phyloP scores from a whole-genome alignment of 1,140 invertebrate genomes.

The Chrysopa pallens region DNA sequence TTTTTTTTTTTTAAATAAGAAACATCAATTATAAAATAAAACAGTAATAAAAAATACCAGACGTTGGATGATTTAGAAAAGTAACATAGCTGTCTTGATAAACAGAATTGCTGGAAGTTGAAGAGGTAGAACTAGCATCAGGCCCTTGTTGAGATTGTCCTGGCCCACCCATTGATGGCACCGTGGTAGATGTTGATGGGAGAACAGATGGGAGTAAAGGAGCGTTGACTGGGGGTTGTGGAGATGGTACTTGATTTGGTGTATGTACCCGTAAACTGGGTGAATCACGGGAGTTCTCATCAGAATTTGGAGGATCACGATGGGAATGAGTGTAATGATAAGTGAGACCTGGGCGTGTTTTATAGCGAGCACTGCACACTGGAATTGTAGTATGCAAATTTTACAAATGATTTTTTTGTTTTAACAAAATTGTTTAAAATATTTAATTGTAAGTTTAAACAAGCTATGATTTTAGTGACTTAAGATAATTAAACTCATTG shows the following conservation, averaged over 20 bases:
- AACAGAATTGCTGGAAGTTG: conserved; percentile 10
- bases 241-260: conserved; percentile 19
- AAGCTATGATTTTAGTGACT: too few species aligned
- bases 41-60: conserved; percentile 22
- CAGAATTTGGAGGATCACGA: conserved; percentile 40
- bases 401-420: too few species aligned
- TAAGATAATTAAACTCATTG: too few species aligned
- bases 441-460: too few species aligned
- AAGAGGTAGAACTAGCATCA: conserved; percentile 2
- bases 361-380: conserved; percentile 94
- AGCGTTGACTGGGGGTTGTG: conserved; percentile 14
- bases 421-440: too few species aligned
- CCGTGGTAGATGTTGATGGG: conserved; percentile 6
- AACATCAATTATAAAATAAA: conserved; percentile 10
- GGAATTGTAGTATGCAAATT: conserved; percentile 20
- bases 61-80: conserved; percentile 39
- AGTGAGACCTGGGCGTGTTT: conserved; percentile 87
- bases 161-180: conserved; percentile 7
- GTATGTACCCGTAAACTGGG: not conserved
- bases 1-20: too few species aligned
- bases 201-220: conserved; percentile 7
- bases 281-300: conserved; percentile 23
- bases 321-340: conserved; percentile 96
- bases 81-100: conserved; percentile 53
- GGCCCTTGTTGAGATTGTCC: conserved; percentile 1